phyloP scores from a whole-genome alignment of 2,797 vertebrate genomes.

The Parauchenoglanis ngamensis region DNA sequence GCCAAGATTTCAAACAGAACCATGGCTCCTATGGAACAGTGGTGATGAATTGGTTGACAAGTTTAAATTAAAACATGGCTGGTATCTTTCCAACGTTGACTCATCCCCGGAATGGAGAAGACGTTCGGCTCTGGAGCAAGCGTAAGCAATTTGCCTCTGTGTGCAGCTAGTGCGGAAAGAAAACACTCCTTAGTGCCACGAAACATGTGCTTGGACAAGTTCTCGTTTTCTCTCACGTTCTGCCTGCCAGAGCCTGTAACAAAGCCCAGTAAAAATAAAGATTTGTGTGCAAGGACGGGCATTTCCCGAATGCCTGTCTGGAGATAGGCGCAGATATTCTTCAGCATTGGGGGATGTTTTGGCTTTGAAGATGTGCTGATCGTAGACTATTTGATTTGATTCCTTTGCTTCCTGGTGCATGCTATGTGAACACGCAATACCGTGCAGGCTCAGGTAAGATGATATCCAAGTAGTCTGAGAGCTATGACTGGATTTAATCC shows the following conservation, averaged over 20 bases:
- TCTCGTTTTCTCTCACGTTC: constrained; percentile 56
- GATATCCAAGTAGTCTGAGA: background rate
- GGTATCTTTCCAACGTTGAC: background rate
- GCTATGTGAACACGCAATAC: too few species aligned
- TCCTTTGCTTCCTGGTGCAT: background rate
- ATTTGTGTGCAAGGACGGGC: background rate
- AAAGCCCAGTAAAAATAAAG: constrained; percentile 30
- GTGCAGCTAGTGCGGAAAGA: constrained; percentile 10
- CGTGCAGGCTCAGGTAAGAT: background rate
- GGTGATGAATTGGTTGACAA: background rate
- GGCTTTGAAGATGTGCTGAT: too few species aligned
- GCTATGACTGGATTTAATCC: constrained; percentile 2
- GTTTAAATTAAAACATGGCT: constrained; percentile 8
- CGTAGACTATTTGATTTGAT: background rate
- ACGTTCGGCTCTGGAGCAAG: constrained; percentile 2
- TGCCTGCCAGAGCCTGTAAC: constrained; percentile 54
- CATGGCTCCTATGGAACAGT: background rate
- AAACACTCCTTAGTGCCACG: constrained; percentile 26
- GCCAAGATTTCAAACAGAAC: background rate
- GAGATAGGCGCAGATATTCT: background rate
- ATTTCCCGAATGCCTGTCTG: constrained; percentile 11
- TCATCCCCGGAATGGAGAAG: constrained; percentile 7
- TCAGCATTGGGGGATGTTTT: background rate
- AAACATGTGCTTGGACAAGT: constrained; percentile 63
- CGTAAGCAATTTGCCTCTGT: constrained; percentile 31